Percentiles rank a stretch among this genome's conserved stretches.
phyloP scores from a whole-genome alignment of 2,797 vertebrate genomes.

The Siniperca undulata region DNA sequence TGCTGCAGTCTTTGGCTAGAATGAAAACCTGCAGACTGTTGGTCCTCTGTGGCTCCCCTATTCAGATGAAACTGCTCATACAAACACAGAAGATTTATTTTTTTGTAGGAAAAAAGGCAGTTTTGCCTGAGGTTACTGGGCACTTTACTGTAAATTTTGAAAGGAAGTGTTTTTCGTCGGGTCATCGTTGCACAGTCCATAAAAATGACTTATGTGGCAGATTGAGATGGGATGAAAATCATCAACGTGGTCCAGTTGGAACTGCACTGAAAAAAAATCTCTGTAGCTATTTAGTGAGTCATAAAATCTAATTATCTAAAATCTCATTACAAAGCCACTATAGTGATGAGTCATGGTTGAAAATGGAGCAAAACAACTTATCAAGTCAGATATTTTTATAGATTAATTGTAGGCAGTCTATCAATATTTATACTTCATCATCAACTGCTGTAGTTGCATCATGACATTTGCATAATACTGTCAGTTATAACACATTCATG shows the following conservation, averaged over 20 bases:
- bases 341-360: background rate
- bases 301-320: background rate
- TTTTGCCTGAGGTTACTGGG: background rate
- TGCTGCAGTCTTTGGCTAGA: slow-evolving; percentile 52
- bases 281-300: background rate
- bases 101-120: slow-evolving; percentile 20
- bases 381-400: background rate
- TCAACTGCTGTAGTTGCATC: background rate
- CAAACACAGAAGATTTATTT: slow-evolving; percentile 29
- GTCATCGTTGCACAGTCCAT: background rate
- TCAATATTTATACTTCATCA: background rate
- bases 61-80: slow-evolving; percentile 42
- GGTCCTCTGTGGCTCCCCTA: slow-evolving; percentile 39
- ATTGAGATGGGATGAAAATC: slow-evolving; percentile 21
- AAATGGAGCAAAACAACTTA: background rate
- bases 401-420: background rate
- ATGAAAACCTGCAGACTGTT: slow-evolving; percentile 47
- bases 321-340: background rate
- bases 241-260: background rate
- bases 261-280: too few relatives aligned
- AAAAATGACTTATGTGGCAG: slow-evolving; percentile 35
- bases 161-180: slow-evolving; percentile 5
- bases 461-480: background rate
- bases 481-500: background rate
- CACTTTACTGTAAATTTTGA: slow-evolving; percentile 13